Conservation (phyloP, 2,888 invertebrate genomes). For the Euspilapteryx auroguttella region DNA sequence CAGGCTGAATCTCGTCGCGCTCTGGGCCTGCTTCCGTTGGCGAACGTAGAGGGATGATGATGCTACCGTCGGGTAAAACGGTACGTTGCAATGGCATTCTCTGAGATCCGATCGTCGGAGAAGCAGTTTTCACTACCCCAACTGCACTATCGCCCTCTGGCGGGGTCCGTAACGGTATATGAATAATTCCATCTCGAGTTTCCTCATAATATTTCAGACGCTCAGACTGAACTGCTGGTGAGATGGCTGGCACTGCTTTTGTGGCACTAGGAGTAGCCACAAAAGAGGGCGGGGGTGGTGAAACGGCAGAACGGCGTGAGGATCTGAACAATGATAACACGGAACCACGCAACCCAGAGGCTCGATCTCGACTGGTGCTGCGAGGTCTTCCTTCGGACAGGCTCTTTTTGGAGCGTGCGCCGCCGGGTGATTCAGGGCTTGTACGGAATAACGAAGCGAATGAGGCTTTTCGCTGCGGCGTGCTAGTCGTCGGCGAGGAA, state of each 20-base stretch:
- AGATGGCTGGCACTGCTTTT: slow-evolving; percentile 13
- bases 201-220: slow-evolving; percentile 65
- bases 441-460: slow-evolving; percentile 78
- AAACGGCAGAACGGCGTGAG: slow-evolving; percentile 29
- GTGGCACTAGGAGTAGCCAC: slow-evolving; percentile 14
- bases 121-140: slow-evolving; percentile 10
- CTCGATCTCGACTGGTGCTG: slow-evolving; percentile 68
- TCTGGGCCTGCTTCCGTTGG: slow-evolving; percentile 34
- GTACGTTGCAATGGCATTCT: slow-evolving; percentile 21
- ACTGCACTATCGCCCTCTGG: slow-evolving; percentile 36
- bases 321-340: slow-evolving; percentile 70
- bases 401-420: slow-evolving; percentile 39
- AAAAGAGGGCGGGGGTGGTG: slow-evolving; percentile 7
- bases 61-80: slow-evolving; percentile 59
- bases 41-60: slow-evolving; percentile 56
- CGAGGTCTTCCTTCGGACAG: slow-evolving; percentile 56
- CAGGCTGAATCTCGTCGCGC: slow-evolving; percentile 2
- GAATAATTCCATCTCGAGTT: slow-evolving; percentile 65
- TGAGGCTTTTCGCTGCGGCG: slow-evolving; percentile 75
- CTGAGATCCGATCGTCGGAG: slow-evolving; percentile 4
- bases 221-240: slow-evolving; percentile 15
- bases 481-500: slow-evolving; percentile 69
- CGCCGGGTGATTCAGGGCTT: slow-evolving; percentile 65
- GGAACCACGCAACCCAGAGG: slow-evolving; percentile 63
- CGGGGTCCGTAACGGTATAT: slow-evolving; percentile 76